phyloP scores from a whole-genome alignment of 2,113 vertebrate species.

The Ciconia stormi region DNA sequence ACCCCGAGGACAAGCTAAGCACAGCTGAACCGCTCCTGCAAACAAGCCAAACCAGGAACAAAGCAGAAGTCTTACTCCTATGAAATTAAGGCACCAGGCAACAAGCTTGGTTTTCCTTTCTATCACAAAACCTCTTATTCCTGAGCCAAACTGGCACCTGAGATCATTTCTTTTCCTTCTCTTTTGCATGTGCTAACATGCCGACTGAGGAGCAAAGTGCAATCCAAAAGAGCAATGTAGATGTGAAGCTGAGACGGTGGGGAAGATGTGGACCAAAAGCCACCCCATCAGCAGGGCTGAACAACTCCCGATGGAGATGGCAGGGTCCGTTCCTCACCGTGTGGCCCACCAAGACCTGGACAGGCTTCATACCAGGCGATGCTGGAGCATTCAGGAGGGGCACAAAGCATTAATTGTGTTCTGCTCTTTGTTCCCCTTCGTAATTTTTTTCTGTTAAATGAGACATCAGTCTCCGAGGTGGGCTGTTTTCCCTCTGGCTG shows the following conservation, averaged over 20 bases:
- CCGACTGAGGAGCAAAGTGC: not conserved
- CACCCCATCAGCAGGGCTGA: not conserved
- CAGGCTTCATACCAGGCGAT: not conserved
- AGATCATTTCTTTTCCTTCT: not conserved
- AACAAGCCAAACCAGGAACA: not conserved
- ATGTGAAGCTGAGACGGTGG: not conserved
- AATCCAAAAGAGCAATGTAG: not conserved
- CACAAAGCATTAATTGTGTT: not conserved
- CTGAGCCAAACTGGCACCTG: not conserved
- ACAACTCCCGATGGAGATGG: fast-evolving
- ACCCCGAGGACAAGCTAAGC: not conserved
- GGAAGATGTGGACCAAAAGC: not conserved
- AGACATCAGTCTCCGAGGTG: not conserved
- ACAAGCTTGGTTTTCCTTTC: not conserved
- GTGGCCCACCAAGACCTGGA: not conserved
- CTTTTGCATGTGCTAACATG: not conserved
- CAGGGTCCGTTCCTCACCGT: not conserved
- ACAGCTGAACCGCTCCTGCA: not conserved
- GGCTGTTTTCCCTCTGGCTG: not conserved
- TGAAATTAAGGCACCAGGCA: not conserved
- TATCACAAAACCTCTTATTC: not conserved
- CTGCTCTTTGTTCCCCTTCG: not conserved
- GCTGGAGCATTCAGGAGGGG: not conserved
- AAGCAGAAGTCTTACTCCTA: not conserved
- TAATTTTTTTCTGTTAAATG: not conserved